Evolutionary conservation across 2,113 vertebrate genomes (phyloP).

Genomic region (Rattus norvegicus): GRCr8 NC_086019.1:109631501-109632000

Average conservation of each 20-base stretch:
- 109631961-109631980: neutral
- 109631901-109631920: neutral
- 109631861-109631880: neutral
- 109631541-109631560: neutral
- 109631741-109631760: neutral
- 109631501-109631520: neutral
- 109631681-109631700: neutral
- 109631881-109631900: neutral
- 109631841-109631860: neutral
- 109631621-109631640: neutral
- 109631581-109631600: neutral
- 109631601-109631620: neutral
- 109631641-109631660: neutral
- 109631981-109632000: too few species aligned
- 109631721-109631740: too few species aligned
- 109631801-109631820: neutral
- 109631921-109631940: neutral
- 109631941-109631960: neutral
- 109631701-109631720: too few species aligned
- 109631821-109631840: neutral
- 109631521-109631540: neutral
- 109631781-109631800: neutral
- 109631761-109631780: neutral
- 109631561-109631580: neutral
- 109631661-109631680: neutral